Base-by-base conservation (phyloP, 1,140 invertebrate species). In the Zaprionus taronus region DNA sequence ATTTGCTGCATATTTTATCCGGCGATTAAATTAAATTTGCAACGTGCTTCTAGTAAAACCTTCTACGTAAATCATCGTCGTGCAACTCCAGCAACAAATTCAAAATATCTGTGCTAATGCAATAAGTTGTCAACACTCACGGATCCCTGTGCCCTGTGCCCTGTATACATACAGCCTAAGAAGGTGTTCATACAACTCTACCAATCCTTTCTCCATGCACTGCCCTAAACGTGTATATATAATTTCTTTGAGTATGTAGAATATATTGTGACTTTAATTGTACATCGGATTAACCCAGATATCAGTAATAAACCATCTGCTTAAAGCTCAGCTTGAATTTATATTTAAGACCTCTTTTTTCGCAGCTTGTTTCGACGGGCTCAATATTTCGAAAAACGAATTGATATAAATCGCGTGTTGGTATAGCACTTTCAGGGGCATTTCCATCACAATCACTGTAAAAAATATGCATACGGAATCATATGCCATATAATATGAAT, bases 1-100 rank as follows among this genome's bases (percentile, higher is more conserved):
- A 79, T 85, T 85, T 85, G 68, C 64, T 72, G 72, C 83, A 84
- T 73, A 81, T 82, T 85, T 85, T 81, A 85, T 77, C 72, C 70
- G 74, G 41, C 72, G 83, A 86, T 85, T 86, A 77, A 85, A 86
- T 85, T 76, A 82, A 85, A 86, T 64, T 72, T 86, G 66, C 79
- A 72, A 72, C 80, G 63, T 77, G 64, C 64, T 67, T 69, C 26
- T 28, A 41, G 41, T 51, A 53, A 9, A 44, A 38, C 68, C 31
- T 56, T 38, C 28, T 67, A 57, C 20, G 55, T 38, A 51, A 60
- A 75, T 56, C 53, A 64, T 51, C 61, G 58, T 66, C 53, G 72
- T 53, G 60, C 58, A 49, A 44, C 44, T 49, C 38, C 20, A 11
- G 26, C 36, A 65, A 26, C 38, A 65, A 61, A 64, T 67, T 74